phyloP scores from a whole-genome alignment of 2,797 vertebrate genomes.

The Iguana delicatissima region DNA sequence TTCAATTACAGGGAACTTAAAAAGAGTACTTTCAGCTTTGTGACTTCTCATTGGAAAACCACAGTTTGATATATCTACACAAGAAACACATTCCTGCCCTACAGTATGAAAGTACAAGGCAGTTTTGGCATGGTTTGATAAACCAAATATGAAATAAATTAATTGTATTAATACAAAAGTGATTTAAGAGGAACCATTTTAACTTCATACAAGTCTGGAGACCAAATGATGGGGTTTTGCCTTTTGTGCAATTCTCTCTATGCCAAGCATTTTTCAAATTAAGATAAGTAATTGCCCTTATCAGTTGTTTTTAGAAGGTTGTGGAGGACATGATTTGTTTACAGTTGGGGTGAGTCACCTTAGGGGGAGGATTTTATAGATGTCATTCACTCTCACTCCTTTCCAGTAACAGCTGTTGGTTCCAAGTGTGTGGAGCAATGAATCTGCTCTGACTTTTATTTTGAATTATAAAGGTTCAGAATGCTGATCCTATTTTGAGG shows the following conservation, averaged over 20 bases:
- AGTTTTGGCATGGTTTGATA: constrained; percentile 20
- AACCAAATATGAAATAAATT: constrained; percentile 21
- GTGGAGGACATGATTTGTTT: not conserved
- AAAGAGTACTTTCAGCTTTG: constrained; percentile 48
- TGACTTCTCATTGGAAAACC: constrained; percentile 50
- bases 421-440: too few species aligned
- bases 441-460: too few species aligned
- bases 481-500: too few species aligned
- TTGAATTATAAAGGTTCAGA: too few species aligned
- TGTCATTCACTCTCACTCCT: not conserved
- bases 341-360: not conserved
- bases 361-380: too few species aligned
- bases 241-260: not conserved
- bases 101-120: not conserved
- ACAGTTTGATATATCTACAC: constrained; percentile 31
- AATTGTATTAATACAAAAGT: not conserved
- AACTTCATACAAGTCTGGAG: not conserved
- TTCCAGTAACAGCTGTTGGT: too few species aligned
- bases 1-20: constrained; percentile 33
- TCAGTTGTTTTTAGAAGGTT: not conserved
- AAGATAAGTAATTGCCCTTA: too few species aligned
- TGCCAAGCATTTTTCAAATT: not conserved
- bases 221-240: not conserved
- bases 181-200: not conserved
- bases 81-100: constrained; percentile 27